A percentile compares a stretch with the other conserved stretches of the same genome.
Conservation (phyloP, 2,888 invertebrate genomes). For the Ophioninae sp. region DNA sequence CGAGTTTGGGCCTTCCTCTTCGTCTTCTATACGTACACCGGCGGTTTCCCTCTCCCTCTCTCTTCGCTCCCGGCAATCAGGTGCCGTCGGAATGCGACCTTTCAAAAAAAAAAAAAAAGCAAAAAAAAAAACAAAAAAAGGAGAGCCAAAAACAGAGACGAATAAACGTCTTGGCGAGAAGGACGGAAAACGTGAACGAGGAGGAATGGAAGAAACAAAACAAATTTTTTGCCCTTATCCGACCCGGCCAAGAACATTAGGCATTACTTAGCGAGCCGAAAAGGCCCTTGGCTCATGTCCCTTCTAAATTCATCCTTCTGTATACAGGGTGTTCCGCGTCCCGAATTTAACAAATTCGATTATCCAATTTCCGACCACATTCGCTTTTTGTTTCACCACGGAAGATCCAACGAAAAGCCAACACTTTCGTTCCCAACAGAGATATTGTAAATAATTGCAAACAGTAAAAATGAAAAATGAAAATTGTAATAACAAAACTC, state of each 20-base stretch:
- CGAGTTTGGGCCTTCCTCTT: slow-evolving; percentile 67
- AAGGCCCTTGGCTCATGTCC: slow-evolving; percentile 59
- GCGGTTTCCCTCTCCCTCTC: slow-evolving; percentile 30
- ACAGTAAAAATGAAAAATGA: no score
- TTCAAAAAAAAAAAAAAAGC: no score
- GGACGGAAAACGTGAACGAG: slow-evolving; percentile 58
- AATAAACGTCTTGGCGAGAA: slow-evolving; percentile 40
- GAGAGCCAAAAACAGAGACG: slow-evolving; percentile 49
- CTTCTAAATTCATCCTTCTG: slow-evolving; percentile 14
- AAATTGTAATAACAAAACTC: no score
- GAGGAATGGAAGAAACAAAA: slow-evolving; percentile 70
- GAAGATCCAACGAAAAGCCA: neutral
- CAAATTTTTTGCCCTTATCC: slow-evolving; percentile 76
- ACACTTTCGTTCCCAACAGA: no score
- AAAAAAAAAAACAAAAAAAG: no score
- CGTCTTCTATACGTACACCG: slow-evolving; percentile 14
- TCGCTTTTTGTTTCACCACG: neutral
- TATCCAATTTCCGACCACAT: neutral
- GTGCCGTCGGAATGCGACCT: slow-evolving; percentile 78
- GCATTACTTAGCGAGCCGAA: slow-evolving; percentile 75
- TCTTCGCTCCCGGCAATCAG: slow-evolving; percentile 75
- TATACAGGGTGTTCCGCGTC: slow-evolving; percentile 1
- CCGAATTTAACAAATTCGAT: neutral
- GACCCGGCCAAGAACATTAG: slow-evolving; percentile 73
- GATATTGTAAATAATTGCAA: no score